Base-by-base conservation (phyloP, 2,113 vertebrate species). In the Gadus chalcogrammus region DNA sequence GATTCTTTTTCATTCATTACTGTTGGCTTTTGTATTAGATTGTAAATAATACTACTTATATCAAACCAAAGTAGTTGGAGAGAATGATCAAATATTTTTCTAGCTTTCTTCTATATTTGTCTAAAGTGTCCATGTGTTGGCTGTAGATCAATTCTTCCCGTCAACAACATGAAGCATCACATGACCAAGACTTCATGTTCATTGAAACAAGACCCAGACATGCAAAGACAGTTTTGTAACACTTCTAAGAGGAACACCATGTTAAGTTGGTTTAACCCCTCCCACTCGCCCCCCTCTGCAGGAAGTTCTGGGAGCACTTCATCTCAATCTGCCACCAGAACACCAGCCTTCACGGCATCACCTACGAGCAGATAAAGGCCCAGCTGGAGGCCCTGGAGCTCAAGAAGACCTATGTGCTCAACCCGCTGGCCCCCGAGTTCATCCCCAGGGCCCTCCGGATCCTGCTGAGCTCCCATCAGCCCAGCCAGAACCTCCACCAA, bases 261-360 rank as follows among this genome's bases (percentile, higher is more conserved):
- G 56, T 55, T 13, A 59, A 59, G n/a, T 56, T 56, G 53, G 3
- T 13, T 13, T 15, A 56, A 38, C 3, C 61, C 15, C 31, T 48
- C 71, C 61, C 61, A 2, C 27, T 16, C 28, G 13, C 27, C 27
- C 35, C n/a, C 60, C 70, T 55, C 70, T 53, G 0, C 86, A 99
- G 97, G 88, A 99, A 99, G 90, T 98, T 99, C 90, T 99, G 97
- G 97, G 97, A 99, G 90, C 94, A 95, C 69, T 99, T 99, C 91
- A 94, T 99, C 90, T 94, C 94, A 79, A 93, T 98, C 59, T 99
- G 97, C 88, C 95, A 99, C 15, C 95, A 96, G 88, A 98, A 99
- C 67, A 84, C 92, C 31, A 99, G 97, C 84, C 94, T 99, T 28
- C 97, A 99, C 1, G 97, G 97, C 82, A 99, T 99, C 93, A 98